These are phyloP conservation scores for Saiga tatarica DNA, from an alignment of 2,113 vertebrate species.

Conservation along the genomic window DNA sequence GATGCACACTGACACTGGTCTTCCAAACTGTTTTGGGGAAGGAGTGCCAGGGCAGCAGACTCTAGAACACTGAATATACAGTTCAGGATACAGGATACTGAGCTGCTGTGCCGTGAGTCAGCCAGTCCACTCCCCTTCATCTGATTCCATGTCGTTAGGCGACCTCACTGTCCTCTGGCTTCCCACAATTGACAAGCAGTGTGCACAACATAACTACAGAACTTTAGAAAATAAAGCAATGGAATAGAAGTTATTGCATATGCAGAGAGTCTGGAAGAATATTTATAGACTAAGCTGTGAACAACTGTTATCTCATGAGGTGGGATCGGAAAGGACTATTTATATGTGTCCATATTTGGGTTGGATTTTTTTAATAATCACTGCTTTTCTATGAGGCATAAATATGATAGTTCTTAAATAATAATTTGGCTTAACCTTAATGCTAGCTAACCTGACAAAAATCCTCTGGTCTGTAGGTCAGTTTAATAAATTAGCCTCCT, in stretches of 20 bases:
- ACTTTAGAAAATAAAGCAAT: background rate
- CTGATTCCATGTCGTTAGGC: background rate
- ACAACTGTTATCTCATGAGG: background rate
- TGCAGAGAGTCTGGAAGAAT: background rate
- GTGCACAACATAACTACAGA: background rate
- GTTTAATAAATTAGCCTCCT: background rate
- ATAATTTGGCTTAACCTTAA: slow-evolving; percentile 1
- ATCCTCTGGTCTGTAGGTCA: background rate
- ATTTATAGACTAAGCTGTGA: background rate
- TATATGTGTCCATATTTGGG: background rate
- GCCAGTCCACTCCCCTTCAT: background rate
- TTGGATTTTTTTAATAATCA: background rate
- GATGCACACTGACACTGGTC: background rate
- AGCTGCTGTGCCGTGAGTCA: background rate
- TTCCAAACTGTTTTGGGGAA: background rate
- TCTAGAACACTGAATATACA: background rate
- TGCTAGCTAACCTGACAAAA: background rate
- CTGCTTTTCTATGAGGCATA: background rate
- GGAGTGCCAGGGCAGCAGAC: background rate
- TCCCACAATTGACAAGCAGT: background rate
- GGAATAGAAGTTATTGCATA: background rate
- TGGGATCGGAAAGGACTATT: background rate
- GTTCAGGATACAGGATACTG: background rate
- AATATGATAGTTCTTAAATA: background rate
- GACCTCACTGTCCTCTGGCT: background rate